Conservation (phyloP, 2,888 invertebrate genomes). For the Dione juno region DNA sequence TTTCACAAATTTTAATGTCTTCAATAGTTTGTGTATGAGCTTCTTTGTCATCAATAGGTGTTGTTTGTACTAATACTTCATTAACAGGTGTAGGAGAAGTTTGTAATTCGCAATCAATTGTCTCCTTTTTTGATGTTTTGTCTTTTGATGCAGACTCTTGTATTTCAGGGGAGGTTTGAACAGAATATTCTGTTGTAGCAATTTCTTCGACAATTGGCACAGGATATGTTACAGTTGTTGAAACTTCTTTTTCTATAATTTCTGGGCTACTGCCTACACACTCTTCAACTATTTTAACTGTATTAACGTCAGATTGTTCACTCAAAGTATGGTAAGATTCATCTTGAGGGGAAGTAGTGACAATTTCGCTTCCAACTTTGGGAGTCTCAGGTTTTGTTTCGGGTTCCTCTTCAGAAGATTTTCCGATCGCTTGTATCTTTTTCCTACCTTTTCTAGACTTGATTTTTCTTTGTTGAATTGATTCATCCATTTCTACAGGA, state of each 20-base stretch:
- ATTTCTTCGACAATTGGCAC: constrained; percentile 84
- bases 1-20: constrained; percentile 63
- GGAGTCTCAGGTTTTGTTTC: constrained; percentile 66
- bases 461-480: constrained; percentile 56
- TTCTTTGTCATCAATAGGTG: constrained; percentile 75
- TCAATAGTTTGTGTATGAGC: constrained; percentile 72
- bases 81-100: constrained; percentile 79
- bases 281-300: constrained; percentile 88
- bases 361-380: constrained; percentile 76
- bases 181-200: constrained; percentile 81
- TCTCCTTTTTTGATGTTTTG: constrained; percentile 59
- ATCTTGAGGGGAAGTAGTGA: constrained; percentile 80
- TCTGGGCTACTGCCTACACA: constrained; percentile 82
- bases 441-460: constrained; percentile 79
- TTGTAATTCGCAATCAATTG: constrained; percentile 75
- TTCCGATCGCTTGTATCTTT: constrained; percentile 70
- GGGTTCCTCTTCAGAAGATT: constrained; percentile 48
- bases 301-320: constrained; percentile 82
- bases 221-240: constrained; percentile 82
- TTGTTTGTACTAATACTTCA: constrained; percentile 85
- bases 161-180: constrained; percentile 85
- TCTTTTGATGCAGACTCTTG: constrained; percentile 69
- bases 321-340: constrained; percentile 85
- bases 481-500: constrained; percentile 60
- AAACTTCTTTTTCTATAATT: constrained; percentile 69